Percentiles rank a stretch among this genome's conserved stretches.
Evolutionary conservation across 2,113 vertebrate species (phyloP).

Genomic region (Callipepla californica): DNA sequence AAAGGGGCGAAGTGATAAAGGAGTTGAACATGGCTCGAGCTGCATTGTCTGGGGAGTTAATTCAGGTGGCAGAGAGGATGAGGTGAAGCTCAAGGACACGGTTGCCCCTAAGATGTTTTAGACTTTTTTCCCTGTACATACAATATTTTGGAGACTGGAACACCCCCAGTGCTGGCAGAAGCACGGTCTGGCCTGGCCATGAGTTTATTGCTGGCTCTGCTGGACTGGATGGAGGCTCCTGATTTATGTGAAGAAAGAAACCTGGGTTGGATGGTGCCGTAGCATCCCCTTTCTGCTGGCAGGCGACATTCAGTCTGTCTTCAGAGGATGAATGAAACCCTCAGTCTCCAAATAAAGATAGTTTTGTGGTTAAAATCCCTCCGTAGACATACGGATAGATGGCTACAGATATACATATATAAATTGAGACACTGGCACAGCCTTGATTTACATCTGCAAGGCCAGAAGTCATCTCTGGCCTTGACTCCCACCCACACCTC

Average conservation of each 20-base stretch:
- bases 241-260: neutral
- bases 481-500: neutral
- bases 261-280: neutral
- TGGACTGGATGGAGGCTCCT: neutral
- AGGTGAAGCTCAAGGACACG: constrained; percentile 28
- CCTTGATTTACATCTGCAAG: neutral
- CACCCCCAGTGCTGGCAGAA: neutral
- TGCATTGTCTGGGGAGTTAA: neutral
- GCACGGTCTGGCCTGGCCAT: neutral
- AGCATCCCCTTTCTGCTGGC: neutral
- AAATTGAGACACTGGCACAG: neutral
- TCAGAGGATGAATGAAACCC: neutral
- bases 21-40: constrained; percentile 2
- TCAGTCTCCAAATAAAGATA: neutral
- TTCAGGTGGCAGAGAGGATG: neutral
- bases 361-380: constrained; percentile 9
- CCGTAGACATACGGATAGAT: neutral
- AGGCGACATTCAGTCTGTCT: neutral
- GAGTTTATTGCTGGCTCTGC: neutral
- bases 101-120: neutral
- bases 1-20: constrained; percentile 29
- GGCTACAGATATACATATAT: neutral
- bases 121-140: fast-evolving
- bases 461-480: neutral
- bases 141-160: neutral